Base-by-base conservation (phyloP, 92 coral and sea anemone species). In the Metridium senile region DNA sequence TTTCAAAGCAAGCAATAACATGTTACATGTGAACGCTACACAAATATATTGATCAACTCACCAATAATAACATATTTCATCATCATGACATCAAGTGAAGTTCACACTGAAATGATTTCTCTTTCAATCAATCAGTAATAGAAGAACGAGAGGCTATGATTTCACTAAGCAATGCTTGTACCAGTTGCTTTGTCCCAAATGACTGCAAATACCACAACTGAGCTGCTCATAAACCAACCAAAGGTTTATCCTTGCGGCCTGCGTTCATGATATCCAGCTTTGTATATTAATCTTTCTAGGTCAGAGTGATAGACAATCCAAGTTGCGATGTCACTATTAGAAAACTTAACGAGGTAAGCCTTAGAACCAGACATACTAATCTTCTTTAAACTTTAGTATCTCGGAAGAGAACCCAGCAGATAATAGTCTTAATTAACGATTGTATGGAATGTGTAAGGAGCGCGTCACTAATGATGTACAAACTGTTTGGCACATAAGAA, bases 291-390 rank as follows among this genome's bases (percentile, higher is more conserved):
- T 72, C 76, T 72, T 72, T 51, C 76, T 54, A 72, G 26, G 21
- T 54, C 25, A 43, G 26, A 35, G 9, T 72, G 76, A 52, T 32
- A 59, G 76, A 72, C 65, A 72, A 64, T 56, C 76, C 43, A 54
- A 29, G 64, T 52, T 22, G 66, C 25, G 27, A 54, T 54, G 59
- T 39, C 49, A 39, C 8, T 27, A 52, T 27, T 72, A 53, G 51
- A 72, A 56, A 72, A 51, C 76, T 72, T 72, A 72, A 56, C 76
- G 29, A 26, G 63, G 64, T 59, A 56, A 72, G 76, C 76, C 39
- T 72, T 72, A 30, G 65, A 72, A 28, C 65, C 61, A 72, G 76
- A 72, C 76, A 52, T 56, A 27, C 76, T 72, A 72, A 72, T 72
- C 76, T 52, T 33, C 59, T 72, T 72, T 35, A 33, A 19, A 71